These are phyloP conservation scores for Drosophila melanogaster DNA, from an alignment of 1,140 invertebrate species.

Conservation along the genomic window Release_6_plus_ISO1_MT NT_033779.5:17286501-17287000, in stretches of 20 bases:
- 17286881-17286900: slow-evolving; percentile 22
- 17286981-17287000: neutral
- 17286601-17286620: no score
- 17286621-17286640: no score
- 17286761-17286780: slow-evolving; percentile 3
- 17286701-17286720: slow-evolving; percentile 38
- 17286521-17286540: slow-evolving; percentile 13
- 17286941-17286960: slow-evolving; percentile 1
- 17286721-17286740: slow-evolving; percentile 32
- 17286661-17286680: neutral
- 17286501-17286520: slow-evolving; percentile 12
- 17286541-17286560: neutral
- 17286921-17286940: neutral
- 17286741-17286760: slow-evolving; percentile 8
- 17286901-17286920: slow-evolving; percentile 20
- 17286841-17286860: slow-evolving; percentile 2
- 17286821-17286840: slow-evolving; percentile 15
- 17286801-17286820: slow-evolving; percentile 30
- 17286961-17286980: neutral
- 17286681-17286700: slow-evolving; percentile 23
- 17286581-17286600: neutral
- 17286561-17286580: neutral
- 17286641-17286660: neutral
- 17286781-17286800: slow-evolving; percentile 10
- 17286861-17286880: slow-evolving; percentile 14